Base-by-base conservation (phyloP, 2,888 invertebrate species). In the Hypomecis punctinalis region DNA sequence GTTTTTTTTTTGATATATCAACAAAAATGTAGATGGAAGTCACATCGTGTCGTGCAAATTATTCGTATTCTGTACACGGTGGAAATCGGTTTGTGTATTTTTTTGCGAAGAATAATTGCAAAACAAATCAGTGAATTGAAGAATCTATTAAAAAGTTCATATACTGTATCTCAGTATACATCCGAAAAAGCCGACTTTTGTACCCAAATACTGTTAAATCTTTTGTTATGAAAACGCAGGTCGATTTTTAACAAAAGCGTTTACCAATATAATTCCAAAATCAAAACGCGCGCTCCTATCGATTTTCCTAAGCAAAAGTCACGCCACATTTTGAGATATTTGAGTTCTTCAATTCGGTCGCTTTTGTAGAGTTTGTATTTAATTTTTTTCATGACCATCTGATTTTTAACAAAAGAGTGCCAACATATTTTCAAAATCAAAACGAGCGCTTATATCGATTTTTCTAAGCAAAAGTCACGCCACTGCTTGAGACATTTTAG, bases 141-240 rank as follows among this genome's bases (percentile, higher is more conserved):
- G n/a, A n/a, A n/a, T 13, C 11, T n/a, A n/a, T 0, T 48, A 10
- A 35, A 5, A 45, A 52, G 45, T 33, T 52, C 39, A 8, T 3
- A 1, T 52, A 52, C 59, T 51, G 59, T 33, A 7, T 42, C 6
- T 6, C 11, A 10, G 11, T 42, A 42, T 8, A 33, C 9, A 23
- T 9, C 1, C 6, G 9, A 13, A 36, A 35, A n/a, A 42, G 55
- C 48, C 61, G 36, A 42, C 42, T 10, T 37, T 36, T 49, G 55
- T 13, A 33, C 56, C 51, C 45, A 55, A 61, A 61, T 61, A 61
- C 56, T 61, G 56, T 61, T 62, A 51, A 55, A 62, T 56, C 51
- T 56, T 51, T 62, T 56, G 51, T 61, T 11, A 48, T 36, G 42
- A 36, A 37, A 59, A 11, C n/a, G 55, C 56, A 51, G 55, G 55